Base-by-base conservation (phyloP, 1,140 invertebrate genomes). In the Luehdorfia chinensis region DNA sequence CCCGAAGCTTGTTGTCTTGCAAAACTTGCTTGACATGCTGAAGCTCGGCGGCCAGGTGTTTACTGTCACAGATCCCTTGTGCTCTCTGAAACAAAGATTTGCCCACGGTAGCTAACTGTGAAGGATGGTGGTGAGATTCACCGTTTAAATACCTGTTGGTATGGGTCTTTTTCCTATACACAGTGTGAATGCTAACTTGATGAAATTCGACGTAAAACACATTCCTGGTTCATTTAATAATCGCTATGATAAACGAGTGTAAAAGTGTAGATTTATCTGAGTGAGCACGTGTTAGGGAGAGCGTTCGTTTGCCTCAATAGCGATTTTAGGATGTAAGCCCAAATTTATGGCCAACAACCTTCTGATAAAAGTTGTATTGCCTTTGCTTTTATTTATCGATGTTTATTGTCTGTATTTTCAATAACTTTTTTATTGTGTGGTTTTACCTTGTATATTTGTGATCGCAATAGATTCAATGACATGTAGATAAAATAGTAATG, bases 321-420 rank as follows among this genome's bases (percentile, higher is more conserved):
- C 63, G 54, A 66, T 67, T 73, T 71, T 69, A 69, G 65, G 55
- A 56, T 69, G 69, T 75, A 77, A 78, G 66, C 71, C 50, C 30
- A 56, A 75, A 78, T 79, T 78, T 83, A 79, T 79, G 74, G 57
- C 63, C 64, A 66, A 61, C 55, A 49, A 46, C 46, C 50, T 44
- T 36, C 62, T 65, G 78, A 83, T 79, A 83, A 83, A 83, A 76
- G 69, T 71, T 75, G 63, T 80, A 80, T 75, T 52, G 60, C 65
- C 54, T 45, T 51, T 57, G 45, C 57, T 55, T 43, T 53, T 73
- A 70, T 79, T 79, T 76, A 76, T 71, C 51, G 54, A 30, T 56
- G 50, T 55, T 61, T 64, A 54, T 66, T 68, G 59, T 62, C 23
- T 16, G 15, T 30, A 28, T 28, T 30, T 28, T 30, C 14, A 28